phyloP scores from a whole-genome alignment of 2,888 invertebrate species.

The Heliothis peltigera region DNA sequence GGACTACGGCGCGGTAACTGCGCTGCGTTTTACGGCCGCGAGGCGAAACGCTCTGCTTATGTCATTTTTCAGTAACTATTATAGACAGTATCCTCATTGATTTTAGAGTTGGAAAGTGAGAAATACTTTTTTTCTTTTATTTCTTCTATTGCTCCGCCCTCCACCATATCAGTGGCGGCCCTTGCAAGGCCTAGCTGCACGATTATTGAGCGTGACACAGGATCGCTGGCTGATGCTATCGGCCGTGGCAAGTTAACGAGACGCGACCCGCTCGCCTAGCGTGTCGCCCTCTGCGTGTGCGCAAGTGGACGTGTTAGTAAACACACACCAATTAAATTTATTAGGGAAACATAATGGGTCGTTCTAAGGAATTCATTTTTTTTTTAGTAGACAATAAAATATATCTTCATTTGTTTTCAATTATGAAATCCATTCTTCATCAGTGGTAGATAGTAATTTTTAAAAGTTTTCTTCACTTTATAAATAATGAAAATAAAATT shows the following conservation, averaged over 20 bases:
- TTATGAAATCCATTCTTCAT: not conserved
- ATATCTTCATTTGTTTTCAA: not conserved
- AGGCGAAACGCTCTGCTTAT: no score
- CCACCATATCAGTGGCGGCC: conserved; percentile 16
- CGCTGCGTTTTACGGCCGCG: not conserved
- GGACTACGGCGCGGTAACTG: not conserved
- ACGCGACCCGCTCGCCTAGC: conserved; percentile 60
- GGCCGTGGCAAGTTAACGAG: conserved; percentile 67
- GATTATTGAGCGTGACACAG: conserved; percentile 62
- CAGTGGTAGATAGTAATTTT: no score
- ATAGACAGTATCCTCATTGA: no score
- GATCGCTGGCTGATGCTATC: conserved; percentile 67
- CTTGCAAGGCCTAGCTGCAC: conserved; percentile 36
- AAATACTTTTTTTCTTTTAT: no score
- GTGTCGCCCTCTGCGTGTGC: conserved; percentile 64
- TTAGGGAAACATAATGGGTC: conserved; percentile 34
- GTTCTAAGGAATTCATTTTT: conserved; percentile 20
- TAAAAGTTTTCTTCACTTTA: no score
- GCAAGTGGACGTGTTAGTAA: conserved; percentile 49
- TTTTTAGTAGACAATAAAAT: conserved; percentile 1
- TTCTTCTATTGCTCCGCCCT: no score
- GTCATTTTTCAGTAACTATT: no score
- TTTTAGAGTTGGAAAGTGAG: no score
- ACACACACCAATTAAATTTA: conserved; percentile 54
- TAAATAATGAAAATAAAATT: no score